A percentile compares a stretch with the other conserved stretches of the same genome.
These are phyloP conservation scores for Napeogenes sylphis DNA, from an alignment of 2,888 invertebrate genomes.

Conservation along the genomic window DNA sequence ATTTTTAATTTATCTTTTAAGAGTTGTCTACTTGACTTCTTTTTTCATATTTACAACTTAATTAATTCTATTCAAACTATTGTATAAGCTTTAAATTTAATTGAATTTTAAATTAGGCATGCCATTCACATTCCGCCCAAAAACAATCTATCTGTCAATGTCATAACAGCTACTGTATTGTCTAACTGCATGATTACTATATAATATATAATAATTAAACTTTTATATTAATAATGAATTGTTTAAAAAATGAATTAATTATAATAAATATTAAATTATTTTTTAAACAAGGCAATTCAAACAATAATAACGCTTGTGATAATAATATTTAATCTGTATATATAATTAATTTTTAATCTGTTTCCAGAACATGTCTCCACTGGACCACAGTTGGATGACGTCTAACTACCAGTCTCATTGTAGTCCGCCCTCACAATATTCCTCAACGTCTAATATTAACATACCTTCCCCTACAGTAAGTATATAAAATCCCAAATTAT, in stretches of 20 bases:
- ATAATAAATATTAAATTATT: background rate
- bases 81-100: slow-evolving; percentile 9
- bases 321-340: background rate
- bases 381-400: slow-evolving; percentile 82
- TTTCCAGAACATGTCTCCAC: slow-evolving; percentile 66
- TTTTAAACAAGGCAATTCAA: slow-evolving; percentile 16
- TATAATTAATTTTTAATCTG: background rate
- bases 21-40: no score
- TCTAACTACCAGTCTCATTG: slow-evolving; percentile 75
- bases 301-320: slow-evolving; percentile 14
- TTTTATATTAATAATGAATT: slow-evolving; percentile 9
- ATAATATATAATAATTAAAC: background rate
- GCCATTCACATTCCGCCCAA: background rate
- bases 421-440: slow-evolving; percentile 76
- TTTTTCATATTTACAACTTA: slow-evolving; percentile 13
- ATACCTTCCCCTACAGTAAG: slow-evolving; percentile 80
- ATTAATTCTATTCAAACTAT: background rate
- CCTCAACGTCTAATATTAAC: slow-evolving; percentile 75
- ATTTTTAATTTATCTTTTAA: no score
- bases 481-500: slow-evolving; percentile 30
- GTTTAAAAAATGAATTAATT: background rate
- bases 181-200: slow-evolving; percentile 43
- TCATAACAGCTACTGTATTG: slow-evolving; percentile 9
- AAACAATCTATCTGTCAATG: background rate
- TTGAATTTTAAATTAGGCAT: background rate